Conservation (phyloP, 1,140 invertebrate genomes). For the Caerostris extrusa region DNA sequence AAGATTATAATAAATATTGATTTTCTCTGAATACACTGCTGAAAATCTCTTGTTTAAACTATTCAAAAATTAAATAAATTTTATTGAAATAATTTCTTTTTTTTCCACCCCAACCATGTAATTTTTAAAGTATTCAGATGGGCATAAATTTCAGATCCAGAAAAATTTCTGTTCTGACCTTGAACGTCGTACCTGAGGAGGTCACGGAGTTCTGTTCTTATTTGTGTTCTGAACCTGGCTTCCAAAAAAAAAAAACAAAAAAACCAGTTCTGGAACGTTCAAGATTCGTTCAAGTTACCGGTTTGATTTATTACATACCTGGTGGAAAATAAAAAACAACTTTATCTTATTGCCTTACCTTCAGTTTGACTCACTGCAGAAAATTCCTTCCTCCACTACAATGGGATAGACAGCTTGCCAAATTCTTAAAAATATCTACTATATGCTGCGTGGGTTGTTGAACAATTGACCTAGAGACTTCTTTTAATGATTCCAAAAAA, state of each 20-base stretch:
- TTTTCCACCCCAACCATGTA: too few species aligned
- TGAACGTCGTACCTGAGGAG: too few species aligned
- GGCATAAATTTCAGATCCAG: too few species aligned
- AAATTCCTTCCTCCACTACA: background rate
- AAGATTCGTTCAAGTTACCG: conserved; percentile 57
- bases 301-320: conserved; percentile 66
- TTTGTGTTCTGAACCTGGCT: background rate
- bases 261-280: conserved; percentile 19
- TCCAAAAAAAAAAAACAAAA: too few species aligned
- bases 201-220: too few species aligned
- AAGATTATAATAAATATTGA: too few species aligned
- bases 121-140: too few species aligned
- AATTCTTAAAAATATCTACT: conserved; percentile 9
- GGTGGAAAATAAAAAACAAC: conserved; percentile 53
- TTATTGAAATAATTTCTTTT: too few species aligned
- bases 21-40: too few species aligned
- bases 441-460: background rate
- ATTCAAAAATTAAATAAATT: too few species aligned
- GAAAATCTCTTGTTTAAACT: too few species aligned
- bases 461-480: background rate
- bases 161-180: too few species aligned
- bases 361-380: background rate
- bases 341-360: conserved; percentile 41
- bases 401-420: background rate
- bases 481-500: background rate